Base-by-base conservation (phyloP, 2,888 invertebrate species). In the Pegoplata infirma region DNA sequence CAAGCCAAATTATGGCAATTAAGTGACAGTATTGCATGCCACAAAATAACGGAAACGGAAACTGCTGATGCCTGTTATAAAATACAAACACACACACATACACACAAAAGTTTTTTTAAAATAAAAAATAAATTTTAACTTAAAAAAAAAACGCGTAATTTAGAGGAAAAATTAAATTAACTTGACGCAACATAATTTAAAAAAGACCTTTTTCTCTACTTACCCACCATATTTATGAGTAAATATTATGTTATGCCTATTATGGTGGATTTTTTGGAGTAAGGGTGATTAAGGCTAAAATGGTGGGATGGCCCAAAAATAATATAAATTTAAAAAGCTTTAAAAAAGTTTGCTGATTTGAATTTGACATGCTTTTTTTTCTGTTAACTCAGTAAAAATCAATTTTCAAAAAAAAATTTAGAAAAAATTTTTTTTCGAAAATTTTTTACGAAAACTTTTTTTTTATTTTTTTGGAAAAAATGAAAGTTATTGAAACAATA, bases 1-100 rank as follows among this genome's bases (percentile, higher is more conserved):
- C 64, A 71, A 66, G 46, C 59, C 47, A 75, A 81, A 81, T 80
- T 77, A 81, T 64, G 81, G 72, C 77, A 81, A 81, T 81, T 81
- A 80, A 75, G 72, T 77, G 58, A 73, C 66, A 80, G 78, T 66
- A 53, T 68, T 69, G 56, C 61, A 76, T 71, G 53, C 76, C 76
- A 36, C 76, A 64, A 71, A 66, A 47, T 59, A 76, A 69, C 64
- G 69, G 76, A 76, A 64, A 76, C 32, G 14, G 36, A 32, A 16
- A 40, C 44, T 44, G 51, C 56, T 58, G 58, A 51, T 46, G 40
- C 36, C 28, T 47, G 16, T 53, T n/a, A 8, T 46, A 44, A 53
- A n/a, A 21, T n/a, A 28, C 25, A 21, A 3, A 8, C 5, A 56
- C 55, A 67, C 2, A 25, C 25, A 32, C 21, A 28, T 44, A n/a